Evolutionary conservation across 53 echinoderm and acorn worm genomes (phyloP), one percentile per base, ranked within the genome.

Genomic region (Holothuria leucospilota): DNA sequence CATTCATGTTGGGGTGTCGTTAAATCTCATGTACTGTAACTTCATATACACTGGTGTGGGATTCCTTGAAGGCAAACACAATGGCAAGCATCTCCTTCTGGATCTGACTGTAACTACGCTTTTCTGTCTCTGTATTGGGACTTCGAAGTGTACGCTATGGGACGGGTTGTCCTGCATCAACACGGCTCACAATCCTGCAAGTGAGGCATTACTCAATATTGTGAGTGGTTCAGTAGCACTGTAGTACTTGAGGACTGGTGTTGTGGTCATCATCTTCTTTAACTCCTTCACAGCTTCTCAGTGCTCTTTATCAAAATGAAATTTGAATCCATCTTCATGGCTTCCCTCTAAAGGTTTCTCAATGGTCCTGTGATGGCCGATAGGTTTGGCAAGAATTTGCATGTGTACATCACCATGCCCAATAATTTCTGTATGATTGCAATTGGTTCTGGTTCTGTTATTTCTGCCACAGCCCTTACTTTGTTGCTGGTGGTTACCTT

Each of bases 201-300:
- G 81, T 60, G 81, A 80, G 28, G 84, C 84, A 83, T 83, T 65
- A 23, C 84, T 29, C 63, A 65, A 83, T 62, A 83, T 83, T 28
- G 41, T 64, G 30, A 66, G 64, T 18, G 82, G 82, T 26, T 82
- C 82, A 53, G 59, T 60, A 23, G 29, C 30, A 59, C 82, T 82
- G 59, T 60, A 23, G 29, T 53, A 59, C 82, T 83, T 23, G 59
- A 66, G 40, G 29, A 83, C 39, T 83, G 25, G 40, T 38, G 65
- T 38, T 62, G 62, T 63, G 34, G 84, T 20, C 63, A 63, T 26
- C 26, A 63, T 63, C 63, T 63, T 63, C 63, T 63, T 63, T 23
- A 63, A 26, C 63, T 63, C 26, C 63, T 63, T 26, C 63, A 63
- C 63, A 63, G 63, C 63, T 63, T 63, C 63, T 63, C 26, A 6